Base-by-base conservation (phyloP, 2,797 vertebrate species). In the Pseudochromis fuscus region DNA sequence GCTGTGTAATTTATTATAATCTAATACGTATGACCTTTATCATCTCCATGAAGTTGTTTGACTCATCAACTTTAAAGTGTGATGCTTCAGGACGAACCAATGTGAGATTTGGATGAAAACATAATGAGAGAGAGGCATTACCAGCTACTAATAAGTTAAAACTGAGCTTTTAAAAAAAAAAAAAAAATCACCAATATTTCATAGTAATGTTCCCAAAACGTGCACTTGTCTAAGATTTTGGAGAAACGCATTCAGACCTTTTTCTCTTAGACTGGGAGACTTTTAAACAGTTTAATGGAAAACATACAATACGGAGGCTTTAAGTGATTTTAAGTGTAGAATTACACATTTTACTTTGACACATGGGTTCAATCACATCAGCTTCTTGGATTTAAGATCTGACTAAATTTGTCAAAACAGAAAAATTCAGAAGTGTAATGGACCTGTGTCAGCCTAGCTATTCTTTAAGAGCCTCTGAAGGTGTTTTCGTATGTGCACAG, bases 281-380 rank as follows among this genome's bases (percentile, higher is more conserved):
- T 59, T 73, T 18, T 37, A 58, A 52, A 56, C 24, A 5, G 68
- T 53, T 23, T 53, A 64, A 19, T 31, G n/a, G 48, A 75, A 81
- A 64, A 4, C 18, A 53, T 7, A 51, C 9, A 38, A 24, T n/a
- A n/a, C n/a, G n/a, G n/a, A n/a, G n/a, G n/a, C n/a, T n/a, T n/a
- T n/a, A 49, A 19, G 4, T n/a, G 25, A 25, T n/a, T 45, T 5
- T 11, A 57, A 52, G 35, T 37, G n/a, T 27, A 48, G 23, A 57
- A 67, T 61, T 55, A 46, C 38, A 51, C 50, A 30, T 78, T 45
- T 55, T 64, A 35, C 73, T 60, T 66, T 71, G 55, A 65, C 52
- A 35, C 19, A 18, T 2, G 13, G 5, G 28, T 53, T 68, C 46
- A 70, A 49, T 23, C 28, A 28, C 46, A 38, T 75, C 56, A 44